These are phyloP conservation scores for Montipora cactus DNA, from an alignment of 64 coral and sea anemone species.

Conservation along the genomic window DNA sequence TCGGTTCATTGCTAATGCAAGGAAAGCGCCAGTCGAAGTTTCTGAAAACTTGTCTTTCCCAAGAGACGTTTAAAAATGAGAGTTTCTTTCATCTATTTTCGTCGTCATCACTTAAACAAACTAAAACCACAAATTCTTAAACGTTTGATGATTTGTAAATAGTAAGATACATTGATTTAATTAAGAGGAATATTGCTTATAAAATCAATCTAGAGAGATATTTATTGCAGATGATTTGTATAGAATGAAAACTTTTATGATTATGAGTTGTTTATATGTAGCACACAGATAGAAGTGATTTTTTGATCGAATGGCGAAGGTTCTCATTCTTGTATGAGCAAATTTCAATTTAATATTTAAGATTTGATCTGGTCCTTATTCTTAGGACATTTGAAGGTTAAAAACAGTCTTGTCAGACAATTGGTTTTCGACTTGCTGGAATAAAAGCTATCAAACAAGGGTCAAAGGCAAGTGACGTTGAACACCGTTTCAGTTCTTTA, in stretches of 20 bases:
- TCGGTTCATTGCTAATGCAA: background rate
- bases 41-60: background rate
- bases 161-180: constrained; percentile 15
- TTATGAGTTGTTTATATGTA: constrained; percentile 12
- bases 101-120: too few species aligned
- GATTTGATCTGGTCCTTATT: too few species aligned
- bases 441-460: constrained; percentile 2
- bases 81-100: background rate
- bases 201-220: constrained; percentile 35
- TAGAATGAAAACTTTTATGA: background rate
- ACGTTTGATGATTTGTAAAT: constrained; percentile 20
- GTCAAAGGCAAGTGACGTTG: too few species aligned
- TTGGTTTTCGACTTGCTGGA: background rate
- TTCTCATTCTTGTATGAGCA: too few species aligned
- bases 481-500: background rate
- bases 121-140: background rate
- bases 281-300: background rate
- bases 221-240: constrained; percentile 45
- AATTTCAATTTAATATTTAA: too few species aligned
- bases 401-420: too few species aligned
- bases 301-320: background rate
- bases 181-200: background rate
- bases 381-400: too few species aligned
- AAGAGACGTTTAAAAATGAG: background rate
- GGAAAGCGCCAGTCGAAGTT: background rate